phyloP scores from a whole-genome alignment of 2,888 invertebrate species.

The Drosophila helvetica region DNA sequence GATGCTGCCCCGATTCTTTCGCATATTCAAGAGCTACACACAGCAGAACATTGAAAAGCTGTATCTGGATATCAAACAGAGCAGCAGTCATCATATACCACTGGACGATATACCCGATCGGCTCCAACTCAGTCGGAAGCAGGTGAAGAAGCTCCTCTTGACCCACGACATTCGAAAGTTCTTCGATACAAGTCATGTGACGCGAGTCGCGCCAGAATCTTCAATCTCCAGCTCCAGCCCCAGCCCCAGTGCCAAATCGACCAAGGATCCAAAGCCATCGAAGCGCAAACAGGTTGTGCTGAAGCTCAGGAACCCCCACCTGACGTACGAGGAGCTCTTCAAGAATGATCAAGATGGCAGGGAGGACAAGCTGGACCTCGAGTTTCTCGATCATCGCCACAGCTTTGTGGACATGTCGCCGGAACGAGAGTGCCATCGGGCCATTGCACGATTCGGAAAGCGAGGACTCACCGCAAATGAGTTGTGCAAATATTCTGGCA shows the following conservation, averaged over 20 bases:
- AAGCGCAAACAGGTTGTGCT: constrained; percentile 85
- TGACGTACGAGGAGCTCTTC: constrained; percentile 85
- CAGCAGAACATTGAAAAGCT: constrained; percentile 77
- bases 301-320: constrained; percentile 86
- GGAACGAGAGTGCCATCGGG: constrained; percentile 85
- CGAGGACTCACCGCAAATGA: constrained; percentile 85
- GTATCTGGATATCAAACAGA: constrained; percentile 79
- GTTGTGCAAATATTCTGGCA: constrained; percentile 82
- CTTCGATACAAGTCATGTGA: constrained; percentile 84
- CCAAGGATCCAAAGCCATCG: constrained; percentile 19
- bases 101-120: constrained; percentile 38
- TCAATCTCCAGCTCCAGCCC: background rate
- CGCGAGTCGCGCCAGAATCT: background rate
- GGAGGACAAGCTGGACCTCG: constrained; percentile 84
- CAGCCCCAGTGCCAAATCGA: background rate
- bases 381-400: constrained; percentile 69
- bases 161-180: constrained; percentile 85
- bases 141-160: constrained; percentile 71
- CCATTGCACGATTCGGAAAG: constrained; percentile 84
- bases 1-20: constrained; percentile 88
- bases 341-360: constrained; percentile 77
- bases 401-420: constrained; percentile 82
- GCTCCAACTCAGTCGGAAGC: constrained; percentile 49
- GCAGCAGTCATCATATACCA: constrained; percentile 35
- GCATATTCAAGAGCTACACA: constrained; percentile 85